phyloP scores from a whole-genome alignment of 2,888 invertebrate species.

The Monochamus alternatus region DNA sequence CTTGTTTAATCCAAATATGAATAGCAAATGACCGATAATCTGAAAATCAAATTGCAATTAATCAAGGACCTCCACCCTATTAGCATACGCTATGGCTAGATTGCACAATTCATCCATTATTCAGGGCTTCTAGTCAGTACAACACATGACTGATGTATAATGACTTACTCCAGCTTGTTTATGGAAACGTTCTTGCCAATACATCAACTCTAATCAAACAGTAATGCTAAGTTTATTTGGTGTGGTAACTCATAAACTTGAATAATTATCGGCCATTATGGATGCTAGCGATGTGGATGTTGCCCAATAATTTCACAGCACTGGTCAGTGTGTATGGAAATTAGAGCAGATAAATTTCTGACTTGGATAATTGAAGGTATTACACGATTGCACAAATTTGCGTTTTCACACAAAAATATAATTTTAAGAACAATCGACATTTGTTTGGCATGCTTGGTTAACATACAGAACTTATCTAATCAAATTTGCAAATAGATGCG shows the following conservation, averaged over 20 bases:
- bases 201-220: constrained; percentile 38
- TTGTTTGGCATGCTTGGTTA: no score
- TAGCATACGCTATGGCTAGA: constrained; percentile 65
- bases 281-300: constrained; percentile 16
- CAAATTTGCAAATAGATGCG: no score
- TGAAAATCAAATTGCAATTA: constrained; percentile 69
- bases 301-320: constrained; percentile 22
- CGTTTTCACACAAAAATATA: no score
- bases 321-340: constrained; percentile 24
- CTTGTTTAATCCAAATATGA: constrained; percentile 59
- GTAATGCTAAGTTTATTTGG: constrained; percentile 35
- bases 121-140: constrained; percentile 58
- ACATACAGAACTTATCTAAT: no score
- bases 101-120: constrained; percentile 67
- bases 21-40: constrained; percentile 67
- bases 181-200: constrained; percentile 46
- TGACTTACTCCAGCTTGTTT: constrained; percentile 59
- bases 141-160: constrained; percentile 64
- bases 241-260: constrained; percentile 29
- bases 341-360: constrained; percentile 10
- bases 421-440: no score
- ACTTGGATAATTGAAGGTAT: not conserved
- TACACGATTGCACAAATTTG: not conserved
- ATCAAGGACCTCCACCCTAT: constrained; percentile 65
- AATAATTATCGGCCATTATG: constrained; percentile 34